Evolutionary conservation across 2,113 vertebrate genomes (phyloP).

Genomic region (Odocoileus virginianus): DNA sequence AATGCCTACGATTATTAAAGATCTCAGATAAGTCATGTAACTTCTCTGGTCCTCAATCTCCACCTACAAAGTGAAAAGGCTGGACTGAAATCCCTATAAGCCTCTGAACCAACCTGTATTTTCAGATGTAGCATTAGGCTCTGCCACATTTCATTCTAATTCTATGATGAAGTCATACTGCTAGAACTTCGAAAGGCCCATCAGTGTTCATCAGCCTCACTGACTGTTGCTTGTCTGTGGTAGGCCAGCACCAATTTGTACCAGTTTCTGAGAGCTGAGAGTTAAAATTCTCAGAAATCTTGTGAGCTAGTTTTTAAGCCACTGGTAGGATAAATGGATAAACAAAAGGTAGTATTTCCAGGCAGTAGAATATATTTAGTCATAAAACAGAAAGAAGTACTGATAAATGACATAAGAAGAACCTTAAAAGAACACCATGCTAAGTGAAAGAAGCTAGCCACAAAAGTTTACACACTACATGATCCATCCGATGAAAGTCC

Average conservation of each 20-base stretch:
- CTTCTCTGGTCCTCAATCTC: not conserved
- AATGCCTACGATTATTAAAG: not conserved
- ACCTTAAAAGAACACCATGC: not conserved
- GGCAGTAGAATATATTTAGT: not conserved
- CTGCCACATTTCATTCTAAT: not conserved
- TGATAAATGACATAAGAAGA: not conserved
- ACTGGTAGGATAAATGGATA: not conserved
- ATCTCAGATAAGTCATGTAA: not conserved
- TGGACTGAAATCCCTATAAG: not conserved
- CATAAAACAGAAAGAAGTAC: not conserved
- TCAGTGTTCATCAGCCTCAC: not conserved
- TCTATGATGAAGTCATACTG: not conserved
- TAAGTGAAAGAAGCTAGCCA: not conserved
- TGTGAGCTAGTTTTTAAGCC: constrained; percentile 18
- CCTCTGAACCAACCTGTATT: not conserved
- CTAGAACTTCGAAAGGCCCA: not conserved
- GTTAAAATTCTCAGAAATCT: not conserved
- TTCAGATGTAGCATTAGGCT: not conserved
- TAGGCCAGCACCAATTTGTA: not conserved
- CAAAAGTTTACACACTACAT: not conserved
- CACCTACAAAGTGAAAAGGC: not conserved
- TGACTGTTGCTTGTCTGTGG: not conserved
- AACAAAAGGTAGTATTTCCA: not conserved
- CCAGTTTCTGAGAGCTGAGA: not conserved
- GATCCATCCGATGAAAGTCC: not conserved